A percentile compares a stretch with the other conserved stretches of the same genome.
phyloP scores from a whole-genome alignment of 2,888 invertebrate genomes.

The Stratiomys singularior region DNA sequence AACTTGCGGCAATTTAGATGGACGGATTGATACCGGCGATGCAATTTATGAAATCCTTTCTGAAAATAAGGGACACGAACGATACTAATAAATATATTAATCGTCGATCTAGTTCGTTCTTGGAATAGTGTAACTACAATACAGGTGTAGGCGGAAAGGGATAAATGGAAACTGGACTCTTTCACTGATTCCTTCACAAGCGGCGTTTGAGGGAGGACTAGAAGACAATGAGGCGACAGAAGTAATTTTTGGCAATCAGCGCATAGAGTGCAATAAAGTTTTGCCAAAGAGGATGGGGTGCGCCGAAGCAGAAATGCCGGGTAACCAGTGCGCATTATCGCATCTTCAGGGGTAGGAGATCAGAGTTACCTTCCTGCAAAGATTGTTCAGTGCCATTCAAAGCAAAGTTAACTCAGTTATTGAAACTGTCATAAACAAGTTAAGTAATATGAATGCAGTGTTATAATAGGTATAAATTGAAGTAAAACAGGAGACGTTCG shows the following conservation, averaged over 20 bases:
- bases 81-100: too few relatives aligned
- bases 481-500: too few relatives aligned
- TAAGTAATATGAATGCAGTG: too few relatives aligned
- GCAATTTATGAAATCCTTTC: neutral
- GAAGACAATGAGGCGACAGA: neutral
- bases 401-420: too few relatives aligned
- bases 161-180: neutral
- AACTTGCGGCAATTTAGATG: conserved; percentile 6
- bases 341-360: neutral
- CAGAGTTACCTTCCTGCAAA: conserved; percentile 10
- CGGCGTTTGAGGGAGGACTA: neutral
- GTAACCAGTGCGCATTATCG: neutral
- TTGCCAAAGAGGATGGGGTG: neutral
- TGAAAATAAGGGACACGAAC: too few relatives aligned
- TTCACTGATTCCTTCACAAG: neutral
- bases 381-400: too few relatives aligned
- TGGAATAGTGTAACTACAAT: neutral
- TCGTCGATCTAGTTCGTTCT: too few relatives aligned
- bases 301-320: neutral
- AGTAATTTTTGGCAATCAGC: neutral
- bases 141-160: conserved; percentile 1
- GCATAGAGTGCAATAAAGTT: neutral
- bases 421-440: too few relatives aligned
- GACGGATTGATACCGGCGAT: conserved; percentile 6
- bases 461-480: too few relatives aligned